Conservation (phyloP, 2,888 invertebrate genomes). For the Mesorhabditis sp. region DNA sequence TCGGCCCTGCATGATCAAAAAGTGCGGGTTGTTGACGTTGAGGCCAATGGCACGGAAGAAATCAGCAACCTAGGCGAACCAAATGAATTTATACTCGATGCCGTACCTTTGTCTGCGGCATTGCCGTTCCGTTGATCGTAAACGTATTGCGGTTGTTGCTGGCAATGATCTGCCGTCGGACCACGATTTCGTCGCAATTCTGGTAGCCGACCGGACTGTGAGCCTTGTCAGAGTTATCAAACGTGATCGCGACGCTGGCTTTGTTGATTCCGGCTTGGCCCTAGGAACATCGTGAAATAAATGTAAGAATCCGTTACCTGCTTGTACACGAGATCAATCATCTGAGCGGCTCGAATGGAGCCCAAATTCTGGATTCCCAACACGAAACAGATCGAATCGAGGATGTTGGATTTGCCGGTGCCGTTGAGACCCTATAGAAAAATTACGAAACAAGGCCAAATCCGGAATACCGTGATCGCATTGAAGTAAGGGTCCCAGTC, state of each 20-base stretch:
- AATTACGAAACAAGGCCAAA: constrained; percentile 8
- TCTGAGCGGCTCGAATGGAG: constrained; percentile 35
- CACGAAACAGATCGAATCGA: constrained; percentile 95
- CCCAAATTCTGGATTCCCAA: constrained; percentile 87
- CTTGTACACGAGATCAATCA: constrained; percentile 3
- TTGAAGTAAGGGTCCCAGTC: constrained; percentile 92
- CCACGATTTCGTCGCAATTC: constrained; percentile 81
- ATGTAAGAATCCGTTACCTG: neutral
- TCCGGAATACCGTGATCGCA: constrained; percentile 76
- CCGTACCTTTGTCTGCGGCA: constrained; percentile 71
- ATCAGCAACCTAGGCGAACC: constrained; percentile 70
- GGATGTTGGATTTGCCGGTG: constrained; percentile 64
- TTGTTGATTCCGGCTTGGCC: constrained; percentile 93
- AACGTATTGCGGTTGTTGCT: constrained; percentile 70
- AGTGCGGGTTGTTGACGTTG: constrained; percentile 98
- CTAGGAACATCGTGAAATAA: constrained; percentile 69
- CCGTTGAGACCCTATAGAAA: constrained; percentile 33
- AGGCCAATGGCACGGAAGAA: constrained; percentile 92
- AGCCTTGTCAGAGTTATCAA: constrained; percentile 79
- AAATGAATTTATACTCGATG: neutral
- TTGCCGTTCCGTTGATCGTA: constrained; percentile 84
- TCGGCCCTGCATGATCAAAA: constrained; percentile 94
- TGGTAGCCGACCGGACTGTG: constrained; percentile 85
- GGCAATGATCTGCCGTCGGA: constrained; percentile 59
- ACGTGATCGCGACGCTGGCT: constrained; percentile 88